Base-by-base conservation (phyloP, 2,113 vertebrate species). In the Patagioenas fasciata region DNA sequence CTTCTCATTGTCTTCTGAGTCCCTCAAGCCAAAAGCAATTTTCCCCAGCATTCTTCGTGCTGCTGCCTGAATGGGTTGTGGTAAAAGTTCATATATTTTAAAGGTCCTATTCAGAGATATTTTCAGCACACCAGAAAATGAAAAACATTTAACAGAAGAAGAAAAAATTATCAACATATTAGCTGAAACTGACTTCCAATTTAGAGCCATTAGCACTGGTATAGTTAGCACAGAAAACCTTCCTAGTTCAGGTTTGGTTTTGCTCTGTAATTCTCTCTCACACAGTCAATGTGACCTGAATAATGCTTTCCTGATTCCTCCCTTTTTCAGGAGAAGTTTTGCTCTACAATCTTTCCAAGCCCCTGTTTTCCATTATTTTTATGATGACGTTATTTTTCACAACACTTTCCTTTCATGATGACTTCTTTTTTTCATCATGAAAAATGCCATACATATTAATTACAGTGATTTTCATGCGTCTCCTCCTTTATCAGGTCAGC, bases 71-170 rank as follows among this genome's bases (percentile, higher is more conserved):
- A 89, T 65, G 65, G 73, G 32, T 85, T 96, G 95, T 75, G 91
- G 86, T 94, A 81, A 57, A 84, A 93, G 48, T 81, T 93, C 70
- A 87, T 86, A 34, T 85, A 93, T 87, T 94, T 91, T 36, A 72
- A 91, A 81, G 44, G 70, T 72, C 54, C 54, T 84, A 96, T 93
- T 96, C 88, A 93, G 61, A 83, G 88, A 91, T 91, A 96, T 95
- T 92, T 97, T 94, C 93, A 93, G 91, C 25, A 8, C 80, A 85
- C 17, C 32, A 93, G 86, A 81, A 96, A 95, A 96, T 87, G 44
- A 94, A 95, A 95, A 96, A 77, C 60, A 86, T 40, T 96, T 38
- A 87, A 85, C 17, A 87, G 62, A 94, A 61, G 13, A 84, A 53
- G 61, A 62, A 93, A 96, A 93, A 95, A 89, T 44, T 85, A 91